Base-by-base conservation (phyloP, 2,888 invertebrate species). In the Sinhomidia bicolor region DNA sequence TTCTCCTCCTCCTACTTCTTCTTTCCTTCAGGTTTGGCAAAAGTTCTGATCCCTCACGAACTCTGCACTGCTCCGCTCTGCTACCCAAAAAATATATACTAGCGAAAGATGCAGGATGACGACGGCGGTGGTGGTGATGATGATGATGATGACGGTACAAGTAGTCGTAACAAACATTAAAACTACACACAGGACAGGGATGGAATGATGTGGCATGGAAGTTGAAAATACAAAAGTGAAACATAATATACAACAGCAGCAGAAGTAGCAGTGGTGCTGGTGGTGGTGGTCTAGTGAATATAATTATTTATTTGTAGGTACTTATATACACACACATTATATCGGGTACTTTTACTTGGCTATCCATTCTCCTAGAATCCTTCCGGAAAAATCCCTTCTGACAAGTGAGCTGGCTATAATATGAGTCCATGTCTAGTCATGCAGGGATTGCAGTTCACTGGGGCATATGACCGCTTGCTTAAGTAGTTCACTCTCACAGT, bases 361-460 rank as follows among this genome's bases (percentile, higher is more conserved):
- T 44, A 74, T 74, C 44, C 47, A 47, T 74, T 74, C 17, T 74
- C 17, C 29, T 74, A 74, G 74, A 47, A 74, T 74, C 74, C 74
- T 74, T 74, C 74, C 74, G 62, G 23, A 78, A 71, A 85, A 85
- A 79, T 85, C 85, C 68, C 57, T 79, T 80, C 80, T 85, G 85
- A 85, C 85, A 85, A 79, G 62, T 79, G 47, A 78, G 60, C 71
- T 80, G 57, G 54, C 65, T 80, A 36, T 80, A 68, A 78, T 76
- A 84, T 79, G 51, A 54, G 20, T 65, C 68, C 47, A 80, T 36
- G 60, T 23, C 68, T 68, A 85, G 85, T 79, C 79, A 85, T 85
- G 85, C 80, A 85, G 54, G 80, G 85, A 85, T 85, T 85, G 85
- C 85, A 85, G 85, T 79, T 80, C 85, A 79, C 14, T 85, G 79